phyloP scores from a whole-genome alignment of 2,797 vertebrate genomes.

The Nothura maculosa region DNA sequence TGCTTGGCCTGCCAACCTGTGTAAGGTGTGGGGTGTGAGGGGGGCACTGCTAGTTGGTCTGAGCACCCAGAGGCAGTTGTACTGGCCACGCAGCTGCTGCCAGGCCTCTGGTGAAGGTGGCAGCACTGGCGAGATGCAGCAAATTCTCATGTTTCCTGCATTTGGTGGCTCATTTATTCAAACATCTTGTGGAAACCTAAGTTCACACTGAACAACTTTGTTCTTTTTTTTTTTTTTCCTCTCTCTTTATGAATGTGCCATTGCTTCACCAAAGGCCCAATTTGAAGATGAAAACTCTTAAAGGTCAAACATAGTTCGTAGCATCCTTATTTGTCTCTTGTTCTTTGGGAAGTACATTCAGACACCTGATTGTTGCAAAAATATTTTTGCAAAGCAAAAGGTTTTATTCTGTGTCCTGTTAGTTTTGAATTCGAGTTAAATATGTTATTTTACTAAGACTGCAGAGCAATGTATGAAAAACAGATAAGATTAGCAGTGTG shows the following conservation, averaged over 20 bases:
- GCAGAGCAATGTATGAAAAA: background rate
- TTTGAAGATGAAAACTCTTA: background rate
- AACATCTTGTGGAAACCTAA: background rate
- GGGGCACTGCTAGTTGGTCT: rapidly evolving
- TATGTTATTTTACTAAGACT: background rate
- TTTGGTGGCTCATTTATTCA: background rate
- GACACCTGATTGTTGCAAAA: slow-evolving; percentile 68
- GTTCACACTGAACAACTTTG: background rate
- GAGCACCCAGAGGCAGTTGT: background rate
- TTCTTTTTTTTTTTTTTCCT: background rate
- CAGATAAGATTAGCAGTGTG: slow-evolving; percentile 40
- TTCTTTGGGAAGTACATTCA: slow-evolving; percentile 35
- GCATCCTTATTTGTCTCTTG: slow-evolving; percentile 27
- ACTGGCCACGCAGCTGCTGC: rapidly evolving
- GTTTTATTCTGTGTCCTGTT: slow-evolving; percentile 48
- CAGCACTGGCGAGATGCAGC: background rate
- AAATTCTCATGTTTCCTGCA: background rate
- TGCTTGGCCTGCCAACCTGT: background rate
- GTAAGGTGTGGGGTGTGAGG: background rate
- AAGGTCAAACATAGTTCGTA: slow-evolving; percentile 37
- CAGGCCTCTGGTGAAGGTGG: background rate
- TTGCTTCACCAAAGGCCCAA: background rate
- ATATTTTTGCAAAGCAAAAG: slow-evolving; percentile 63
- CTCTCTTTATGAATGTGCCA: background rate
- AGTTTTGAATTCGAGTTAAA: slow-evolving; percentile 66